A percentile compares a stretch with the other conserved stretches of the same genome.
These are phyloP conservation scores for Pelodytes ibericus DNA, from an alignment of 2,797 vertebrate genomes.

Conservation along the genomic window DNA sequence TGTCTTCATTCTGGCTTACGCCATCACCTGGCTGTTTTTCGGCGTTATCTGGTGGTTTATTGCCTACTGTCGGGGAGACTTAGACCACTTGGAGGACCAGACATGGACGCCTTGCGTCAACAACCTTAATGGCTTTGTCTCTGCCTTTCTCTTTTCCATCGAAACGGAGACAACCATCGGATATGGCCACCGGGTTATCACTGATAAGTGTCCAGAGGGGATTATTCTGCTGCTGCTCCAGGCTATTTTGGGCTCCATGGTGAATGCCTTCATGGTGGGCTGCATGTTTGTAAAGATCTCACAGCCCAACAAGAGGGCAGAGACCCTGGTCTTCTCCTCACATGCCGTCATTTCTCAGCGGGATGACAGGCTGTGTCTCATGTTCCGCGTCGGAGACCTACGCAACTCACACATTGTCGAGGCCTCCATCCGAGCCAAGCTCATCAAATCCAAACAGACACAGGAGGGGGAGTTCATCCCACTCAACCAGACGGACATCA, in stretches of 20 bases:
- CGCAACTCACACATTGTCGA: conserved; percentile 96
- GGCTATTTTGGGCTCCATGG: conserved; percentile 96
- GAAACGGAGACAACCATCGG: conserved; percentile 97
- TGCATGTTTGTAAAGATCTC: conserved; percentile 99
- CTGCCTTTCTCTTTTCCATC: conserved; percentile 96
- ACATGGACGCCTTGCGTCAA: conserved; percentile 94
- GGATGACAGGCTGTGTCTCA: conserved; percentile 92
- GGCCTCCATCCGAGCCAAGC: conserved; percentile 96
- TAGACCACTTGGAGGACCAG: conserved; percentile 90
- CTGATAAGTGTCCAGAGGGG: conserved; percentile 93
- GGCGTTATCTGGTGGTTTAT: conserved; percentile 98
- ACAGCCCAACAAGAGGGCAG: conserved; percentile 94
- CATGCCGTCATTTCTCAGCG: conserved; percentile 90
- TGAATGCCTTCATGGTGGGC: conserved; percentile 98
- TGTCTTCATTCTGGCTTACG: conserved; percentile 94
- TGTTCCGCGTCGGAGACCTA: conserved; percentile 96
- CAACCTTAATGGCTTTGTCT: conserved; percentile 94
- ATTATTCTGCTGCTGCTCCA: conserved; percentile 92
- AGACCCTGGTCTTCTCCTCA: conserved; percentile 95
- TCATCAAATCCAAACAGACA: conserved; percentile 97
- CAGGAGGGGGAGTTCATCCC: conserved; percentile 97
- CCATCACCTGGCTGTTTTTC: conserved; percentile 96
- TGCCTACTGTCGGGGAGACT: conserved; percentile 92
- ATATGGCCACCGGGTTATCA: conserved; percentile 94
- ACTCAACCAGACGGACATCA: conserved; percentile 96